Evolutionary conservation across 2,113 vertebrate genomes (phyloP).

Genomic region (Ramphastos sulfuratus): DNA sequence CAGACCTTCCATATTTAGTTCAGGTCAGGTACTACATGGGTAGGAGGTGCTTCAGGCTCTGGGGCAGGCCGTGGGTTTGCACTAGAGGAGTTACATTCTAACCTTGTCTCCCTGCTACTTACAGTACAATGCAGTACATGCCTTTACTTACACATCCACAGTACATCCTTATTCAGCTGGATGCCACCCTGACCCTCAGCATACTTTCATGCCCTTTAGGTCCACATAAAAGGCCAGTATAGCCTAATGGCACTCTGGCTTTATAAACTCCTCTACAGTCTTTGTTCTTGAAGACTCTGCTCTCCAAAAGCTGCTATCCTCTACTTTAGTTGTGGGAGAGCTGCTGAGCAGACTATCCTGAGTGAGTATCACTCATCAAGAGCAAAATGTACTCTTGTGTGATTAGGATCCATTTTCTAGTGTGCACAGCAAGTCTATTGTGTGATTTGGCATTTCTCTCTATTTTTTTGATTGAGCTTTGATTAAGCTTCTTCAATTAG

Average conservation of each 20-base stretch:
- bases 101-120: not conserved
- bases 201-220: not conserved
- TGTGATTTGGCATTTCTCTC: not conserved
- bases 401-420: not conserved
- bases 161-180: not conserved
- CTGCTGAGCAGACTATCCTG: not conserved
- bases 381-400: not conserved
- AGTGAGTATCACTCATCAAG: not conserved
- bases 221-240: not conserved
- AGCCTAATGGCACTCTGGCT: not conserved
- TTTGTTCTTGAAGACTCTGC: not conserved
- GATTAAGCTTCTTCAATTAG: not conserved
- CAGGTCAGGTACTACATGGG: not conserved
- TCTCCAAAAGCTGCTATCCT: not conserved
- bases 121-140: not conserved
- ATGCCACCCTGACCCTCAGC: not conserved
- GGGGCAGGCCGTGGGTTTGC: not conserved
- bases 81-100: fast-evolving
- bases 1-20: not conserved
- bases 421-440: fast-evolving
- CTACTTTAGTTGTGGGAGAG: not conserved
- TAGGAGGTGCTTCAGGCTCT: not conserved
- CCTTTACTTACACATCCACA: not conserved
- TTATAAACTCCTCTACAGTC: not conserved
- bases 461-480: not conserved